Conservation (phyloP, 2,888 invertebrate species). For the Volucella zonaria region DNA sequence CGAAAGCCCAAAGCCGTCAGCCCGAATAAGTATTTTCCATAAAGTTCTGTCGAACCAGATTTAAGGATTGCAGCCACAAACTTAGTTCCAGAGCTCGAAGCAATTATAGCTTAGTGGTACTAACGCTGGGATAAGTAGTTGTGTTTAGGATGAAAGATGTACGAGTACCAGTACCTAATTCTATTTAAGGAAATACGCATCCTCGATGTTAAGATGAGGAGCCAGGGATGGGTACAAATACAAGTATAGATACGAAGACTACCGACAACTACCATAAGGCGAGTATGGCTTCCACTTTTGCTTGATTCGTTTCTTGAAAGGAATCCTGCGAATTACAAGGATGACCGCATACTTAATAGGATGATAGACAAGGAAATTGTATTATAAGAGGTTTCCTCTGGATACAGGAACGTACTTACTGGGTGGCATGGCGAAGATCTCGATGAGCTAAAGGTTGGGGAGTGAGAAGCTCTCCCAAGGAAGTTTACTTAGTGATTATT, state of each 20-base stretch:
- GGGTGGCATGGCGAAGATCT: neutral
- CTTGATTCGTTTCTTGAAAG: constrained; percentile 4
- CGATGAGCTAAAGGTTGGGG: neutral
- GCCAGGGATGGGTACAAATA: constrained; percentile 20
- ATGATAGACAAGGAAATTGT: constrained; percentile 55
- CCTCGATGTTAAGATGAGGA: constrained; percentile 22
- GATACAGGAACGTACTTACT: neutral
- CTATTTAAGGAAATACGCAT: constrained; percentile 52
- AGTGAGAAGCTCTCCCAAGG: constrained; percentile 1
- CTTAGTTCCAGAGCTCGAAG: constrained; percentile 5
- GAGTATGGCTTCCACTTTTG: neutral
- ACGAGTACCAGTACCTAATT: constrained; percentile 40
- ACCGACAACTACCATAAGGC: constrained; percentile 3
- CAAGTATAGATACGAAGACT: constrained; percentile 16
- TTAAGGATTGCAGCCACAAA: no score
- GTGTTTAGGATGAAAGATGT: constrained; percentile 20
- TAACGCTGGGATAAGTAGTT: constrained; percentile 59
- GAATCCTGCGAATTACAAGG: constrained; percentile 39
- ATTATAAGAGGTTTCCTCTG: constrained; percentile 37
- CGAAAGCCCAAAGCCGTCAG: neutral
- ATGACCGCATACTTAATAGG: constrained; percentile 54
- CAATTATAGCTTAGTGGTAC: constrained; percentile 66
- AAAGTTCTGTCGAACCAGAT: constrained; percentile 9
- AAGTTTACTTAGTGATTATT: constrained; percentile 62
- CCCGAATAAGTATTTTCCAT: constrained; percentile 32